Conservation (phyloP, 1,140 invertebrate species). For the Sinonovacula constricta region DNA sequence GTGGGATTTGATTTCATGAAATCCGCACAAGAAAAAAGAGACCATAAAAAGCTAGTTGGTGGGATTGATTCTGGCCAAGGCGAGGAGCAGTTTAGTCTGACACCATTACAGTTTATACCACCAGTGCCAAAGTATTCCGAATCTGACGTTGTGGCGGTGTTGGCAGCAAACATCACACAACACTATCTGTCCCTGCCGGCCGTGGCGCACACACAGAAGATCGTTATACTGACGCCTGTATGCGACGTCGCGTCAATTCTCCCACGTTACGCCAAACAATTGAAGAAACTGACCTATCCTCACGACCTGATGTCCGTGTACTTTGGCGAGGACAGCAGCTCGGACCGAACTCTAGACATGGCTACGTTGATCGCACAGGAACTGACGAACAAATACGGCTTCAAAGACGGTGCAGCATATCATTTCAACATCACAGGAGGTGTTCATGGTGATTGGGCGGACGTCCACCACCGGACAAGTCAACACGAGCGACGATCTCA, state of each 20-base stretch:
- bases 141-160: constrained; percentile 57
- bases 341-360: constrained; percentile 62
- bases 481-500: constrained; percentile 67
- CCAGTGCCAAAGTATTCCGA: constrained; percentile 62
- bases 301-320: constrained; percentile 68
- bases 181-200: constrained; percentile 51
- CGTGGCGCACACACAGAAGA: constrained; percentile 46
- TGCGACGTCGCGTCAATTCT: constrained; percentile 65
- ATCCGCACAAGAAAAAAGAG: background rate
- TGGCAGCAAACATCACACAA: constrained; percentile 54
- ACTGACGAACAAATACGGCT: constrained; percentile 58
- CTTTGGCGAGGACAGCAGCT: constrained; percentile 74
- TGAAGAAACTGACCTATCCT: constrained; percentile 70
- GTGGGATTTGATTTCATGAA: constrained; percentile 24
- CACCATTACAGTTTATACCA: constrained; percentile 50
- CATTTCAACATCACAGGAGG: constrained; percentile 64
- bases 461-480: constrained; percentile 55
- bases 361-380: constrained; percentile 56
- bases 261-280: constrained; percentile 53
- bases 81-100: background rate
- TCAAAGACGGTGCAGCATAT: constrained; percentile 54
- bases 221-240: constrained; percentile 73
- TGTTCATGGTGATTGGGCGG: constrained; percentile 57
- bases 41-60: background rate
- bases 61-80: background rate